These are phyloP conservation scores for Trilocha varians DNA, from an alignment of 2,888 invertebrate species.

Conservation along the genomic window DNA sequence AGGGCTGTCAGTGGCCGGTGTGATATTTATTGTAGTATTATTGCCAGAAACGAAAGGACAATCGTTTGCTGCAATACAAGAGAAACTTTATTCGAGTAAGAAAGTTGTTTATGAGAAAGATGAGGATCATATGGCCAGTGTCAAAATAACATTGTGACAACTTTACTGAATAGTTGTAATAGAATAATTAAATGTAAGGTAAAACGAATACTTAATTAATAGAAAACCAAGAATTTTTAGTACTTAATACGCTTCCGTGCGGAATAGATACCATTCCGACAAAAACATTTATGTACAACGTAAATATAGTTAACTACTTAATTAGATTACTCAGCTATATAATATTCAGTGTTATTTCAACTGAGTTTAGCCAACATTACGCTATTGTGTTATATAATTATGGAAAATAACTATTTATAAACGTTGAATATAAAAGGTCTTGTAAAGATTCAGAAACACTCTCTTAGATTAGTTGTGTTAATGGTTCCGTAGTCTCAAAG, in stretches of 20 bases:
- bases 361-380: too few species aligned
- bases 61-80: slow-evolving; percentile 73
- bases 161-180: background rate
- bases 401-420: too few species aligned
- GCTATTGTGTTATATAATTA: too few species aligned
- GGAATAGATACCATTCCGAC: background rate
- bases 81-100: slow-evolving; percentile 49
- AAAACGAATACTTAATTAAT: background rate
- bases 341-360: too few species aligned
- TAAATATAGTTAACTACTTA: background rate
- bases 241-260: background rate
- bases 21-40: slow-evolving; percentile 62
- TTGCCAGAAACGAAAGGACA: slow-evolving; percentile 77
- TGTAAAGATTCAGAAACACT: too few species aligned
- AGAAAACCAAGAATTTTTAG: background rate
- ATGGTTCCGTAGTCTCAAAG: too few species aligned
- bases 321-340: too few species aligned
- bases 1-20: slow-evolving; percentile 59
- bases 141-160: slow-evolving; percentile 41
- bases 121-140: slow-evolving; percentile 43
- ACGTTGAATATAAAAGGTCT: too few species aligned
- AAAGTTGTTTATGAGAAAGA: slow-evolving; percentile 49
- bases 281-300: background rate
- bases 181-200: background rate
- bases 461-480: too few species aligned